Conservation (phyloP, 2,888 invertebrate species). For the Periphyllus acericola region DNA sequence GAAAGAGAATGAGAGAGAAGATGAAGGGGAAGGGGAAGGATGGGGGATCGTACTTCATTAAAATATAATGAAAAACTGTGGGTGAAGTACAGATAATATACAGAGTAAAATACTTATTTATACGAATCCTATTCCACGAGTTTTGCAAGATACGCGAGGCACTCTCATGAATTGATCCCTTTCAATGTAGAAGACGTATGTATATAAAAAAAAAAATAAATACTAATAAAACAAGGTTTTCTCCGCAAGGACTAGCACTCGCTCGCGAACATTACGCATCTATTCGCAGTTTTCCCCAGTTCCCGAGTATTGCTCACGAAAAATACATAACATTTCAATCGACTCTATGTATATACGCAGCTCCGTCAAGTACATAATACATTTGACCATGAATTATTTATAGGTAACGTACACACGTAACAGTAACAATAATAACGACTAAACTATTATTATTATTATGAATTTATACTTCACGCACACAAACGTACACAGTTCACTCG, state of each 20-base stretch:
- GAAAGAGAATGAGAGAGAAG: background rate
- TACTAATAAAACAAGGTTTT: background rate
- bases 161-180: background rate
- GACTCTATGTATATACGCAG: background rate
- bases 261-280: background rate
- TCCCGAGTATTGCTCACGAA: background rate
- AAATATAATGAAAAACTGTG: background rate
- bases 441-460: background rate
- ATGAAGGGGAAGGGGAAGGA: too few species aligned
- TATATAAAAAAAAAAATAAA: background rate
- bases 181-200: background rate
- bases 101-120: background rate
- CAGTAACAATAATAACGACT: background rate
- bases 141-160: background rate
- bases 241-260: background rate
- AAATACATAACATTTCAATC: background rate
- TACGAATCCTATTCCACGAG: background rate
- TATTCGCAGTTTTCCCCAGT: background rate
- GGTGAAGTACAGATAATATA: background rate
- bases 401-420: background rate
- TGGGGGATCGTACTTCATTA: background rate
- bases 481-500: too few species aligned
- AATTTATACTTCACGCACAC: background rate
- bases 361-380: background rate
- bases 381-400: background rate